A percentile compares a stretch with the other conserved stretches of the same genome.
Evolutionary conservation across 2,888 invertebrate genomes (phyloP).

Genomic region (Scaptomyza reducta): DNA sequence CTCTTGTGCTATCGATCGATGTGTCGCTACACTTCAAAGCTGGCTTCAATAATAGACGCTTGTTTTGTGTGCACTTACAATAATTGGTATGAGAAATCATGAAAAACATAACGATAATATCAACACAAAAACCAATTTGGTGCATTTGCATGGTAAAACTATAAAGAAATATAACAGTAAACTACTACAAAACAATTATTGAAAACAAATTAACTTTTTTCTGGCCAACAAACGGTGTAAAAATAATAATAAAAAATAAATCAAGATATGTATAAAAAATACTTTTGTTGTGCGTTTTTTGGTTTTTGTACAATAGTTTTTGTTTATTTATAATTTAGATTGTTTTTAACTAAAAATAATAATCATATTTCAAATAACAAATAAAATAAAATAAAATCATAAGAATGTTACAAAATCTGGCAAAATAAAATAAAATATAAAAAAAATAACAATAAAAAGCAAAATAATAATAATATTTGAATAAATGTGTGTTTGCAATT

Average conservation of each 20-base stretch:
- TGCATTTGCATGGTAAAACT: conserved; percentile 50
- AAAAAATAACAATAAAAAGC: conserved; percentile 42
- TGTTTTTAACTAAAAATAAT: conserved; percentile 39
- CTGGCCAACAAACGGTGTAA: conserved; percentile 11
- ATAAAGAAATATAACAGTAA: conserved; percentile 21
- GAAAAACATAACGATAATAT: conserved; percentile 30
- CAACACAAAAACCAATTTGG: conserved; percentile 45
- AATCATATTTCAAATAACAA: conserved; percentile 39
- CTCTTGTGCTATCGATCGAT: conserved; percentile 17
- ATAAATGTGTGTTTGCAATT: conserved; percentile 20
- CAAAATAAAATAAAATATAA: conserved; percentile 34
- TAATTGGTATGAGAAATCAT: conserved; percentile 68
- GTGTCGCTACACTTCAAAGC: conserved; percentile 71
- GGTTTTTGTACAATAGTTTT: conserved; percentile 12
- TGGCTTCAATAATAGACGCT: conserved; percentile 67
- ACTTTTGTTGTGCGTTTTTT: conserved; percentile 16
- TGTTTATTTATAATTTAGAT: conserved; percentile 68
- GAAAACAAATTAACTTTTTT: neutral
- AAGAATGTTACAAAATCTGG: conserved; percentile 5
- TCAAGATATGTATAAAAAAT: conserved; percentile 20
- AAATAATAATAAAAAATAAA: conserved; percentile 32
- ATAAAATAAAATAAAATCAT: conserved; percentile 36
- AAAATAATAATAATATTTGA: conserved; percentile 32
- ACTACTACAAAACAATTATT: conserved; percentile 14
- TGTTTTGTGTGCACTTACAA: conserved; percentile 70